These are phyloP conservation scores for Plagodis pulveraria DNA, from an alignment of 2,888 invertebrate species.

Conservation along the genomic window DNA sequence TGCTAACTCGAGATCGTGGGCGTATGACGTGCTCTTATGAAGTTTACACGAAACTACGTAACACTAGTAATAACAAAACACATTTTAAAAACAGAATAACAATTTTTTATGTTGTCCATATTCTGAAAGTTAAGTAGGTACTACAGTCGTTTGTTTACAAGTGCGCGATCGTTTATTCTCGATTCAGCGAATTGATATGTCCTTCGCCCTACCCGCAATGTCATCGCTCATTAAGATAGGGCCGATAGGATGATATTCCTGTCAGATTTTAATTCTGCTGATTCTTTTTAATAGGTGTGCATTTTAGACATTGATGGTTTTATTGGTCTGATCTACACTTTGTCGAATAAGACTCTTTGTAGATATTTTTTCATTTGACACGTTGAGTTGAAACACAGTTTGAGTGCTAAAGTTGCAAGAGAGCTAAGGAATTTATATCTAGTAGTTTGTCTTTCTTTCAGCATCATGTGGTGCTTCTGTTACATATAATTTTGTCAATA, in stretches of 20 bases:
- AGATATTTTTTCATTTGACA: too few relatives aligned
- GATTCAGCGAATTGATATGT: constrained; percentile 29
- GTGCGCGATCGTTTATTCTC: constrained; percentile 16
- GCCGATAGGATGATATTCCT: constrained; percentile 12
- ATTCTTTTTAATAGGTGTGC: not conserved
- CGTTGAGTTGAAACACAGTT: too few relatives aligned
- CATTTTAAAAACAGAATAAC: too few relatives aligned
- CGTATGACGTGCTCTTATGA: constrained; percentile 46
- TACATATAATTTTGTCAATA: too few relatives aligned
- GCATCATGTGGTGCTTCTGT: too few relatives aligned
- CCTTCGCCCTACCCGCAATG: constrained; percentile 37
- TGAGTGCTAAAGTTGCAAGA: too few relatives aligned
- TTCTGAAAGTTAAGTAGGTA: not conserved
- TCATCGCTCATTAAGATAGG: constrained; percentile 33
- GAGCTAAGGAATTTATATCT: too few relatives aligned
- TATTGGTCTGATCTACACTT: not conserved
- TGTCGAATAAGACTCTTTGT: too few relatives aligned
- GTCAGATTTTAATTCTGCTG: constrained; percentile 5
- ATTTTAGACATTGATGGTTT: not conserved
- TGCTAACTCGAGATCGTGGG: constrained; percentile 49
- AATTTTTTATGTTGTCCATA: not conserved
- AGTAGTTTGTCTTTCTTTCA: too few relatives aligned
- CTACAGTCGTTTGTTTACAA: constrained; percentile 5
- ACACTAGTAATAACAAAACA: not conserved
- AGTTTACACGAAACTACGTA: constrained; percentile 15